Evolutionary conservation across 1,140 invertebrate species (phyloP), one percentile per base, ranked within the genome.

Genomic region (Sitobion miscanthi): DNA sequence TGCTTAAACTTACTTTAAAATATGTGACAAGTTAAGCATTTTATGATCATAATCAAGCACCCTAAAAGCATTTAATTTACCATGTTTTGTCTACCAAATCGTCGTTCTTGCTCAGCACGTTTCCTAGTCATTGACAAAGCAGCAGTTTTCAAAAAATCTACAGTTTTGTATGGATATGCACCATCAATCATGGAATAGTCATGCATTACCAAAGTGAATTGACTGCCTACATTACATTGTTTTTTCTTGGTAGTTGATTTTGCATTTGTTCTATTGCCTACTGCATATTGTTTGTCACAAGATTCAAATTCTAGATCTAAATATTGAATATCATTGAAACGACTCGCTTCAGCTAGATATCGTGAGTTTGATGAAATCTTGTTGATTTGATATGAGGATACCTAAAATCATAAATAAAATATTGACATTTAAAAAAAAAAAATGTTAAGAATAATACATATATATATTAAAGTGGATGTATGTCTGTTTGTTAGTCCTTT

Each of bases 91-190:
- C 82, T 83, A 83, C 93, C 93, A 57, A 93, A 90, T 89, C 96
- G 96, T 94, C 96, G 95, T 93, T 96, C 96, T 94, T 96, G 95
- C 95, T 98, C 97, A 2, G 98, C 96, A 94, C 97, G 97, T 95
- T 98, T 97, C 86, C 97, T 96, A n/a, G 98, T 98, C 94, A 97
- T 96, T 95, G 98, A 98, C 94, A 99, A 98, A 14, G 98, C 98
- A 95, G 98, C 97, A 0, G 98, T 99, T 96, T 98, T 98, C 30
- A 98, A 95, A 96, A 99, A 99, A 95, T 99, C 98, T 0, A 99
- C 98, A 0, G 97, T 97, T 95, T 98, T 98, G 95, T 99, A 99
- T 14, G 98, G 97, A 2, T 97, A 97, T 21, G 94, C 93, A 30
- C 91, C 91, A 85, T 93, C 91, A 93, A 93, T 85, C 82, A 93